phyloP scores from a whole-genome alignment of 2,797 vertebrate genomes.

The Columba guinea region DNA sequence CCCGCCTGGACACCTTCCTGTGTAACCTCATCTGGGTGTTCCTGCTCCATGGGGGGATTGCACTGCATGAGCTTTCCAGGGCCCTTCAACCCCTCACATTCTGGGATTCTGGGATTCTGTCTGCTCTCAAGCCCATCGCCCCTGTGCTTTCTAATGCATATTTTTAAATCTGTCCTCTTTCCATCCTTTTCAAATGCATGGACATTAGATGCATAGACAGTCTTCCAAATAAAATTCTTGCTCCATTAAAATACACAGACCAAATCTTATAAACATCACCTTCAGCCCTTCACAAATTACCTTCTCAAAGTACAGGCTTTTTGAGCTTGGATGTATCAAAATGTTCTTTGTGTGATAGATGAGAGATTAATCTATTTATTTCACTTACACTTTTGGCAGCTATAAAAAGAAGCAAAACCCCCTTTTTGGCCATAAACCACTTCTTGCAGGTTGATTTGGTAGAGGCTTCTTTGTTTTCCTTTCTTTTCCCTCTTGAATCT shows the following conservation, averaged over 20 bases:
- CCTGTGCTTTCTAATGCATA: background rate
- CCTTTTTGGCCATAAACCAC: background rate
- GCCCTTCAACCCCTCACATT: too few relatives aligned
- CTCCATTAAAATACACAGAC: background rate
- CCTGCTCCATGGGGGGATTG: too few relatives aligned
- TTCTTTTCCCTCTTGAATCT: constrained; percentile 11
- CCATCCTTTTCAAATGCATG: background rate
- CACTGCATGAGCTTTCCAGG: too few relatives aligned
- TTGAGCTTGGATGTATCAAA: background rate
- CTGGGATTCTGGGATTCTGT: too few relatives aligned
- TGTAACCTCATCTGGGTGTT: too few relatives aligned
- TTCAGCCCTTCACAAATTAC: background rate
- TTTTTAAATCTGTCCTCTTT: background rate
- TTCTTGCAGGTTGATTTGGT: background rate
- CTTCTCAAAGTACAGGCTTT: background rate
- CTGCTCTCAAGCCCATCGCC: background rate
- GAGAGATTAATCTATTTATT: constrained; percentile 35
- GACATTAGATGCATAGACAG: background rate
- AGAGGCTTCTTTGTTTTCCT: background rate
- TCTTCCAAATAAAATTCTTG: background rate
- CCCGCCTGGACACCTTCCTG: too few relatives aligned
- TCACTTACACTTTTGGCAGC: constrained; percentile 7
- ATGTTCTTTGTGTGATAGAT: background rate
- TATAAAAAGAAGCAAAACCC: background rate
- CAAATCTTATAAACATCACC: background rate